Conservation (phyloP, 2,797 vertebrate species). For the Vespertilio murinus region DNA sequence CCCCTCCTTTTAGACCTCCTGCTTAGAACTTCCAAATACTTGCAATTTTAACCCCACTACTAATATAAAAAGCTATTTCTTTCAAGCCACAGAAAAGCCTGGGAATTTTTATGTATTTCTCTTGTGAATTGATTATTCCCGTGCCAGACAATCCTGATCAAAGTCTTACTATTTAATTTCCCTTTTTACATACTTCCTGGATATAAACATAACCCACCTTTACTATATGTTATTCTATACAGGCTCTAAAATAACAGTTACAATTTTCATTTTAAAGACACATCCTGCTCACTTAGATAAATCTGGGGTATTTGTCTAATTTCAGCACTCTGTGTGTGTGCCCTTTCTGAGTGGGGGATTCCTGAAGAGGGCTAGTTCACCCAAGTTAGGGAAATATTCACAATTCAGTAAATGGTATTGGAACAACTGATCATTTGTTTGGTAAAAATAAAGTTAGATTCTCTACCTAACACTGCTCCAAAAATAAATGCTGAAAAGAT, state of each 20-base stretch:
- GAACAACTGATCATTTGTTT: not conserved
- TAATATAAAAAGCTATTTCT: not conserved
- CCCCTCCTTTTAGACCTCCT: not conserved
- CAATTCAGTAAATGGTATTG: not conserved
- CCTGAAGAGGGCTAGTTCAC: not conserved
- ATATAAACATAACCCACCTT: not conserved
- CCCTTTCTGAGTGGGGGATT: not conserved
- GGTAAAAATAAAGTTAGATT: not conserved
- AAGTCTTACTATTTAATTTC: conserved; percentile 7
- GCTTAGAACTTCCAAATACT: not conserved
- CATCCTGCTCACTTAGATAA: not conserved
- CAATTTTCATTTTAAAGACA: not conserved
- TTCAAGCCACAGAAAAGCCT: not conserved
- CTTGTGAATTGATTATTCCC: not conserved
- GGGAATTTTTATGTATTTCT: not conserved
- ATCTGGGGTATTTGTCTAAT: not conserved
- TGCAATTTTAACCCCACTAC: not conserved
- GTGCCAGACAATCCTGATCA: not conserved
- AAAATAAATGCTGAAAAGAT: not conserved
- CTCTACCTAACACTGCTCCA: not conserved
- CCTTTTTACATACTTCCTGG: not conserved
- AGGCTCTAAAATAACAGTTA: not conserved
- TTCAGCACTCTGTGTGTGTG: not conserved
- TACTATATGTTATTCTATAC: not conserved
- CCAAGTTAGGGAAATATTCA: not conserved